These are phyloP conservation scores for Ornithorhynchus anatinus DNA, from an alignment of 2,113 vertebrate species.

Conservation along the genomic window DNA sequence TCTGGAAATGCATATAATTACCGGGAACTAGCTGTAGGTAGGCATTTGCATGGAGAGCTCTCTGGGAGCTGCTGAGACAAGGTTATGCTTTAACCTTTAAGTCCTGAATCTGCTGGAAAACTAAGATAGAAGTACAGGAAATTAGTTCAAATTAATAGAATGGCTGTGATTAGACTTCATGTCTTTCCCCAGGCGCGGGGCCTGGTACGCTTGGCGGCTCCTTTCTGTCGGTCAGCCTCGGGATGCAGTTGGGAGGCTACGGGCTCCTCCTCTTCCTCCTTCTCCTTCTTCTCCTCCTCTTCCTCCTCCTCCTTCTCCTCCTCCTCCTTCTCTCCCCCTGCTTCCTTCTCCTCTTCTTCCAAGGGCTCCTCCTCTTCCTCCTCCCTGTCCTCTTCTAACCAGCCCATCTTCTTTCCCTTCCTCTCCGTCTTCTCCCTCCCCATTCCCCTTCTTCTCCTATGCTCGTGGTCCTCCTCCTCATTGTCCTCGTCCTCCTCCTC, in stretches of 20 bases:
- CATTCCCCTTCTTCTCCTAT: neutral
- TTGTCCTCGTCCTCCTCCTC: neutral
- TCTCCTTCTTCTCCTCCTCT: neutral
- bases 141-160: slow-evolving; percentile 70
- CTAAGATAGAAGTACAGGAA: slow-evolving; percentile 69
- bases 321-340: neutral
- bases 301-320: neutral
- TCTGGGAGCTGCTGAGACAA: slow-evolving; percentile 71
- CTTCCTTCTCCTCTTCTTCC: neutral
- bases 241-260: neutral
- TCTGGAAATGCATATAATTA: slow-evolving; percentile 94
- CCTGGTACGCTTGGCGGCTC: neutral
- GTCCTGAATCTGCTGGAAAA: slow-evolving; percentile 71
- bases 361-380: neutral
- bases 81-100: slow-evolving; percentile 81
- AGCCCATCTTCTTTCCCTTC: neutral
- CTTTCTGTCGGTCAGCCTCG: neutral
- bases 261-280: neutral
- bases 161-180: slow-evolving; percentile 45
- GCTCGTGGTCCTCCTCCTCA: neutral
- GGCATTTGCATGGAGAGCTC: slow-evolving; percentile 82
- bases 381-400: neutral
- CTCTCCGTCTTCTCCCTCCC: neutral
- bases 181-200: too few relatives aligned
- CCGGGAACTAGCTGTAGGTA: slow-evolving; percentile 82